Base-by-base conservation (phyloP, 2,888 invertebrate genomes). In the Danaus chrysippus region DNA sequence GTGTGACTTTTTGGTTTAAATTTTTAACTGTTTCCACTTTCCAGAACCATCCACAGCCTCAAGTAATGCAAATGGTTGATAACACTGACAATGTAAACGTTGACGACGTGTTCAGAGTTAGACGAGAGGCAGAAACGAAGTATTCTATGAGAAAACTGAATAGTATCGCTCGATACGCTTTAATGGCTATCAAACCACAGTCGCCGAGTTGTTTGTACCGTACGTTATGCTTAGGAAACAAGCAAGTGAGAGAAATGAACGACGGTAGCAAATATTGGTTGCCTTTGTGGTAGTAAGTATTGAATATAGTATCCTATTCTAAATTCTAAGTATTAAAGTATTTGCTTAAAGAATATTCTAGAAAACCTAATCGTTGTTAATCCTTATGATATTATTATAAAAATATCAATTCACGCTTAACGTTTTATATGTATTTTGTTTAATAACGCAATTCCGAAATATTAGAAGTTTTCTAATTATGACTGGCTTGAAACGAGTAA, bases 241-340 rank as follows among this genome's bases (percentile, higher is more conserved):
- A 90, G 70, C 92, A 87, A 70, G 94, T 94, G 0, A 92, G 93
- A 64, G 81, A 79, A 23, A 77, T 93, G 58, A 76, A 80, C 0
- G 92, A 92, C 62, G 89, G 86, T 10, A 93, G 92, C 63, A 93
- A 92, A 76, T 92, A 94, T 70, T 94, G 95, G 94, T 83, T 95
- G 62, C 95, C 95, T 0, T 89, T 95, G 66, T 95, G 95, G 94
- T 94, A 95, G 95, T 95, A 88, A 84, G 84, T 85, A 66, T 58
- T 54, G n/a, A 13, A 8, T 54, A 11, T 11, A 53, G 42, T 15
- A 59, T 42, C 13, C 42, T 43, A 53, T 17, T 10, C 10, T 15
- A 12, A 54, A 53, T 46, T n/a, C n/a, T 46, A 11, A 43, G n/a
- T 43, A 43, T n/a, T 43, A 12, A 8, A 43, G n/a, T 43, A 10